Percentiles rank a stretch among this genome's conserved stretches.
Conservation (phyloP, 2,797 vertebrate genomes). For the Rhinella marina region DNA sequence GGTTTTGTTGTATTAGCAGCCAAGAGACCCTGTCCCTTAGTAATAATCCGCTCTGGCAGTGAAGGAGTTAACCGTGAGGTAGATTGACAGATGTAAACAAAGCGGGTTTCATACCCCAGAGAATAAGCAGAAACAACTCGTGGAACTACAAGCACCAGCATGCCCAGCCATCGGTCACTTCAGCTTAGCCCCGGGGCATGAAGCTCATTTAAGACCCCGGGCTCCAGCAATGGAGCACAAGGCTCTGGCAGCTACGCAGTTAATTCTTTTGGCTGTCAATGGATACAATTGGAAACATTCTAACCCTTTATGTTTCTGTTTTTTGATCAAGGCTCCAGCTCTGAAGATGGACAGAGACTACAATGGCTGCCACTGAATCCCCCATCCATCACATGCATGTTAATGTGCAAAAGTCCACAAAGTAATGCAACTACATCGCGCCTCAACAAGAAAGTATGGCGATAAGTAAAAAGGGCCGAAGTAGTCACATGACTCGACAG, state of each 20-base stretch:
- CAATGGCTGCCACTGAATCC: background rate
- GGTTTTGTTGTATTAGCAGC: constrained; percentile 6
- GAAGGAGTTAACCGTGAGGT: constrained; percentile 39
- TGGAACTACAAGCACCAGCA: background rate
- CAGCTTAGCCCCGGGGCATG: background rate
- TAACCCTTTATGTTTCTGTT: background rate
- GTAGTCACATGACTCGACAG: background rate
- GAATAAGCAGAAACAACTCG: background rate
- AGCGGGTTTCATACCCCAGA: background rate
- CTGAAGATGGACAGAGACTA: background rate
- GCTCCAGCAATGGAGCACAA: background rate
- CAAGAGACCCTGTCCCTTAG: background rate
- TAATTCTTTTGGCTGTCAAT: background rate
- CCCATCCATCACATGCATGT: background rate
- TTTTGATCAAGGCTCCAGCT: background rate
- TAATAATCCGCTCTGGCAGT: constrained; percentile 4
- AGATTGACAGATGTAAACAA: constrained; percentile 40
- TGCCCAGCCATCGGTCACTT: background rate
- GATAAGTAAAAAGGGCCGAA: background rate
- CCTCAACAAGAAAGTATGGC: background rate
- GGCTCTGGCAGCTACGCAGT: background rate
- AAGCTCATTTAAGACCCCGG: background rate
- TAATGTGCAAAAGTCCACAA: background rate
- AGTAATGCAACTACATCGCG: background rate
- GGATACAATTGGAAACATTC: background rate